Base-by-base conservation (phyloP, 2,888 invertebrate species). In the Polydrusus tereticollis region DNA sequence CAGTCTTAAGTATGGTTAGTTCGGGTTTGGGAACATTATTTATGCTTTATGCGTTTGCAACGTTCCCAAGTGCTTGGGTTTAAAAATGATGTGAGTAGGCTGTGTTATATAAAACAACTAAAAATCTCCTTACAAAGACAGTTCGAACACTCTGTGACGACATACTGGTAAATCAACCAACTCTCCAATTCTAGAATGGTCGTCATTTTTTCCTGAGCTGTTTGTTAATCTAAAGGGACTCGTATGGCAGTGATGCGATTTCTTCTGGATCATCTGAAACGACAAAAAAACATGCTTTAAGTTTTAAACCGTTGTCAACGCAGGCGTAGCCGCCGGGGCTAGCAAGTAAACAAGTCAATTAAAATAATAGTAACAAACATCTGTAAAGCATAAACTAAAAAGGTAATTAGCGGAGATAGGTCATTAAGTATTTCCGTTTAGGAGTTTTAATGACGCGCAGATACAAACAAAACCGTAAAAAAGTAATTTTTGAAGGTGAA, bases 141-240 rank as follows among this genome's bases (percentile, higher is more conserved):
- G 77, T 90, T 87, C 85, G 89, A 89, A 84, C 90, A 90, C 85
- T 91, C 90, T 79, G 89, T 90, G 80, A 89, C 87, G 78, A 91
- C 89, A 85, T 90, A 91, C 80, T 91, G 91, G 85, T 91, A 91
- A 83, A 90, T 89, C 79, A 91, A 87, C 91, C 91, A 91, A 83
- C 90, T 89, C 83, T 91, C 91, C 83, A 91, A 82, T 83, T 91
- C 91, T 78, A 90, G 88, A 86, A 90, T 88, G 41, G 90, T 87
- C 60, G 84, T 79, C 79, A 82, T 83, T 26, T 60, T 73, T 36
- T 45, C 21, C 45, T 60, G 10, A 38, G 16, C 20, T 18, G 52
- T 4, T 50, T 38, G 3, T 58, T 26, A 38, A 45, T 55, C 21
- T 26, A 29, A 5, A 33, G 29, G 36, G 26, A 67, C 20, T 21